Base-by-base conservation (phyloP, 2,888 invertebrate genomes). In the Nudaria mundana region DNA sequence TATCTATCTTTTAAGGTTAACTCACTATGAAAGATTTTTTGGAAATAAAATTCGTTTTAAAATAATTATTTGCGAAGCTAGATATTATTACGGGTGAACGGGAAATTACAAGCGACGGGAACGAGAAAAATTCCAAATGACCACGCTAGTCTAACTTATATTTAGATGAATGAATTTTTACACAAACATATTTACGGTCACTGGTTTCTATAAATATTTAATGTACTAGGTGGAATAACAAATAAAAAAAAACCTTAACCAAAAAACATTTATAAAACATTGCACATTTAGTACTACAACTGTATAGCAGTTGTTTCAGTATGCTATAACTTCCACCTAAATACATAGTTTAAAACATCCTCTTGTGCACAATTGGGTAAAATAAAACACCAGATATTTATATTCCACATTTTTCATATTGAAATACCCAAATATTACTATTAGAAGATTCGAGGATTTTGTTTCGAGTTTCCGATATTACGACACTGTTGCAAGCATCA, bases 181-280 rank as follows among this genome's bases (percentile, higher is more conserved):
- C 29, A 13, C 28, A 36, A 3, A 23, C n/a, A 36, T 26, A 6
- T 7, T 36, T 29, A 26, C 10, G 11, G 23, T 41, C 36, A 41
- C 41, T 41, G 41, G 41, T 31, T 10, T 28, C 13, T 25, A 13
- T 25, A 35, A 26, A 35, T 25, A 26, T 23, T 24, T 3, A 22
- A 39, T n/a, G 32, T 16, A 33, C 29, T 33, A 33, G 39, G 39
- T 39, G 39, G 39, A 30, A 39, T 28, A 26, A 15, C 7, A 24
- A 33, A 15, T 33, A 10, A 33, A 15, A 33, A 14, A 8, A 5
- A 32, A 15, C 12, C n/a, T 23, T 16, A 15, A 15, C 12, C n/a
- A 14, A 11, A 15, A 11, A 24, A 10, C 13, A 13, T 5, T 13
- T 32, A 23, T 23, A 32, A 20, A 24, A 32, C 32, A 24, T 24